Evolutionary conservation across 1,140 invertebrate species (phyloP), one percentile per base, ranked within the genome.

Genomic region (Micrasema minimum): DNA sequence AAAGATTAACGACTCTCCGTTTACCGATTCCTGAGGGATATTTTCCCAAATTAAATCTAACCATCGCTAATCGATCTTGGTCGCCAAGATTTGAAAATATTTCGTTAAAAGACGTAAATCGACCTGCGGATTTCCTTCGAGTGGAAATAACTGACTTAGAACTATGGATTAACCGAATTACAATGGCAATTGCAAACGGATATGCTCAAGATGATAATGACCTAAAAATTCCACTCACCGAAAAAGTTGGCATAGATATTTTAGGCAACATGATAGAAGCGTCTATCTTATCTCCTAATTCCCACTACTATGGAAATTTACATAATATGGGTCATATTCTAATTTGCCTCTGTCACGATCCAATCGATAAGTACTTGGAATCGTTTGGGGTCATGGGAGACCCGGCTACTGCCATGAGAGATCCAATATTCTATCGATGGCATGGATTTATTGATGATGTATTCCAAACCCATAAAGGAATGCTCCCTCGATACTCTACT

Each of bases 361-460:
- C 91, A 0, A 89, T 91, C 77, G 83, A 41, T 7, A 69, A 61
- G 55, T 76, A 57, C 20, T 41, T 70, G 37, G 87, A 89, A 81
- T 78, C 79, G 2, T 88, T 87, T 66, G 79, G 85, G 41, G 84
- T 90, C 0, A 90, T 92, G 85, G 90, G 88, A 14, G 90, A 92
- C 76, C 81, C 87, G 0, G 86, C 90, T 0, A 92, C 90, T 9
- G 88, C 90, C 1, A 91, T 93, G 91, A 85, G 93, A n/a, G 94
- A 96, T 81, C 93, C 94, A 0, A 80, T 92, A 4, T 95, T 96
- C 82, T 96, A 94, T 79, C 88, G 91, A 77, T 94, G 90, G 90
- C 94, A 95, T 76, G 88, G 90, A 4, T 91, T 89, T 73, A 85
- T 95, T 16, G 92, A 96, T 76, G 88, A 93, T 66, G 83, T 95